Conservation (phyloP, 2,797 vertebrate genomes). For the Simalia tracyae region DNA sequence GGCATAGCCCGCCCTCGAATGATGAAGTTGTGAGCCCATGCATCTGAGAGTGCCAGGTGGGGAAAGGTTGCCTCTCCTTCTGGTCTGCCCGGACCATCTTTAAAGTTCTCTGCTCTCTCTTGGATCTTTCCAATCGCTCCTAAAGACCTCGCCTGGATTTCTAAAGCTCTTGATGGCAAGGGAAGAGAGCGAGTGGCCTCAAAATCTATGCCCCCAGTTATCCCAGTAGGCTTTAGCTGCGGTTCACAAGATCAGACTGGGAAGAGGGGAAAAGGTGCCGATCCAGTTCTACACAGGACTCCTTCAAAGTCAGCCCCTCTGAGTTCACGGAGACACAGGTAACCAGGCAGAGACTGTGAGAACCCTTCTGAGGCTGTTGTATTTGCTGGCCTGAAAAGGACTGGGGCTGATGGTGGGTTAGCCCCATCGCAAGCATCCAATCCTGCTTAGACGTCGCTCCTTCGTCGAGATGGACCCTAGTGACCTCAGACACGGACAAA, state of each 20-base stretch:
- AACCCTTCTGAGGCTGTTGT: not conserved
- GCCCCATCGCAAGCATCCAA: not conserved
- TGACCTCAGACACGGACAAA: not conserved
- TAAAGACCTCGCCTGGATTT: not conserved
- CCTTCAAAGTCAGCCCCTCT: not conserved
- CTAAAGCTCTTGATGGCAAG: not conserved
- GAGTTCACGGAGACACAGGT: not conserved
- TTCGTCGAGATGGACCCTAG: not conserved
- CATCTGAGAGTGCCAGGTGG: not conserved
- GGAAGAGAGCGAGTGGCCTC: too few species aligned
- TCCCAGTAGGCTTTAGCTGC: too few species aligned
- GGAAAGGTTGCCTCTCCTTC: not conserved
- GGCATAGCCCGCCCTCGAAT: not conserved
- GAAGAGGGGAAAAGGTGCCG: not conserved
- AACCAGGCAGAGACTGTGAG: not conserved
- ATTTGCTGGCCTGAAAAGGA: not conserved
- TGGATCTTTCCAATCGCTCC: not conserved
- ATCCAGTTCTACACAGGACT: not conserved
- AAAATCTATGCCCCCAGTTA: not conserved
- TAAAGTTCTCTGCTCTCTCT: too few species aligned
- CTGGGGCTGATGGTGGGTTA: not conserved
- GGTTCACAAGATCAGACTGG: not conserved
- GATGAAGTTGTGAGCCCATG: not conserved
- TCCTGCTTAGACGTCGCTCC: not conserved
- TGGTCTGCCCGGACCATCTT: not conserved